Evolutionary conservation across 2,113 vertebrate genomes (phyloP).

Genomic region (Chloropsis cyanopogon): DNA sequence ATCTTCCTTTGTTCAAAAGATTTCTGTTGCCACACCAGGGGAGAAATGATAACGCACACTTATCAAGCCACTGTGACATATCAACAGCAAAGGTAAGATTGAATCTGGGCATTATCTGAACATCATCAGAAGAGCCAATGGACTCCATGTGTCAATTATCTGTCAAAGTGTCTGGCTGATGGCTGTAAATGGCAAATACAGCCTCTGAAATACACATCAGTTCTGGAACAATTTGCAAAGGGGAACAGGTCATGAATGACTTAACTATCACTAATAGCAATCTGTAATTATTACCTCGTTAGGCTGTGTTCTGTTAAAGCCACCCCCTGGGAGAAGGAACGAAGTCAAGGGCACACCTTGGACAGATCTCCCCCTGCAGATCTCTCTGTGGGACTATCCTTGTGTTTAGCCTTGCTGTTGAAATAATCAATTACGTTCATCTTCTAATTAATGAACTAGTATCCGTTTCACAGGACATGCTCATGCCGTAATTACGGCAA

Average conservation of each 20-base stretch:
- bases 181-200: background rate
- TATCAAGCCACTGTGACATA: background rate
- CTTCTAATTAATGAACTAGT: slow-evolving; percentile 53
- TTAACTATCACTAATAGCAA: background rate
- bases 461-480: slow-evolving; percentile 33
- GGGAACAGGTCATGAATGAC: background rate
- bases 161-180: background rate
- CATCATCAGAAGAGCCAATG: background rate
- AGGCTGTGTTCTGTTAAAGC: background rate
- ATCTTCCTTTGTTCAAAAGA: background rate
- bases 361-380: background rate
- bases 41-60: background rate
- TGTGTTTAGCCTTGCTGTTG: slow-evolving; percentile 39
- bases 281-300: slow-evolving; percentile 20
- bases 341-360: slow-evolving; percentile 35
- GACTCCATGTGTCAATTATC: background rate
- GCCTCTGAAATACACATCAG: background rate
- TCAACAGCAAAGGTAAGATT: background rate
- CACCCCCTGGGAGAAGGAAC: background rate
- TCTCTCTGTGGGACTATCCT: slow-evolving; percentile 3
- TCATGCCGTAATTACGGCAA: background rate
- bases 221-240: background rate
- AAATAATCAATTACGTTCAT: slow-evolving; percentile 57
- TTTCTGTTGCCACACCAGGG: background rate
- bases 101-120: slow-evolving; percentile 5